Base-by-base conservation (phyloP, 2,797 vertebrate genomes). In the Heterohyrax brucei region DNA sequence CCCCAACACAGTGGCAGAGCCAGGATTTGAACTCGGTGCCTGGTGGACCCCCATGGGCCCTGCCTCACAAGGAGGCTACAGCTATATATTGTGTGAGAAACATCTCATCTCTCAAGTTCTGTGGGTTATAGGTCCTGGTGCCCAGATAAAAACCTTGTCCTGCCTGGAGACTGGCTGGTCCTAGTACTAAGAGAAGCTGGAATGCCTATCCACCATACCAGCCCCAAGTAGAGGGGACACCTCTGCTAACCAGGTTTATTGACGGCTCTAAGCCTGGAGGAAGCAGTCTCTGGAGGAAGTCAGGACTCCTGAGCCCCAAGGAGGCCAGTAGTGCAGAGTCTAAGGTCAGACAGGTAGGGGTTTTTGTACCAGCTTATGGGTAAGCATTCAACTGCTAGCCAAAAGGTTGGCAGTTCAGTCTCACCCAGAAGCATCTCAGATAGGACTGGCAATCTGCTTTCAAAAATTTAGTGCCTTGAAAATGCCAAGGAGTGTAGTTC, bases 11-110 rank as follows among this genome's bases (percentile, higher is more conserved):
- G 73, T 48, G 10, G 46, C 61, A 84, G 48, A 84, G 80, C 30
- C 33, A 81, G 66, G 73, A 79, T 75, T 95, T 86, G 53, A 88
- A 86, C 16, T 28, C 50, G 24, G 33, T 64, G 28, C 59, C 95
- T 78, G 6, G 62, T 62, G 86, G 82, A 39, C 22, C 70, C 80
- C 21, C 1, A 0, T 46, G 64, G 61, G n/a, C 14, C 66, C 77
- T 10, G 7, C 44, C 61, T 86, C 33, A 50, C 33, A 18, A 56
- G n/a, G 30, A 79, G 46, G 21, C 10, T 46, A 44, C 7, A 22
- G 22, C 16, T n/a, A 33, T 12, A 56, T 56, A 28, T 44, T 50
- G 12, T 28, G 21, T 70, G 13, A 6, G 0, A 59, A 26, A 12
- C 16, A 48, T 62, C 24, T 30, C 7, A 12, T 13, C 61, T 84